Conservation (phyloP, 2,797 vertebrate species). For the Esox lucius region DNA sequence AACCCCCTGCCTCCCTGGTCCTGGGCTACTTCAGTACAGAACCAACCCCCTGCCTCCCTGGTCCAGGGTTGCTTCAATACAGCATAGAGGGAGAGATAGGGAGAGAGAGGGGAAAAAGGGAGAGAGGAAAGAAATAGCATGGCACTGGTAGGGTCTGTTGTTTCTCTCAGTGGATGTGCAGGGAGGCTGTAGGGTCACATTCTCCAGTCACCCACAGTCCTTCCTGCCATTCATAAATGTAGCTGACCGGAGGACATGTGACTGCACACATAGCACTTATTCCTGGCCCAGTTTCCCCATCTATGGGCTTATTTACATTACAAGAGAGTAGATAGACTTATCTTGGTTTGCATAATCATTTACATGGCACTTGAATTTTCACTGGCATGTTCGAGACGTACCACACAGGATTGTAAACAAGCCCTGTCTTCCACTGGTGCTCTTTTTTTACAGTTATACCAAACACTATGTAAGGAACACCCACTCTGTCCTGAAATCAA, state of each 20-base stretch:
- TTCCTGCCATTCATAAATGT: slow-evolving; percentile 3
- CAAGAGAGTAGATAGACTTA: too few relatives aligned
- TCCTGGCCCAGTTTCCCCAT: neutral
- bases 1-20: slow-evolving; percentile 7
- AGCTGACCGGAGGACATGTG: slow-evolving; percentile 30
- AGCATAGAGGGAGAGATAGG: too few relatives aligned
- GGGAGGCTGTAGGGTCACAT: neutral
- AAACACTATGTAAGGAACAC: neutral
- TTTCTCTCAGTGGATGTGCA: too few relatives aligned
- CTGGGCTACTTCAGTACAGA: neutral
- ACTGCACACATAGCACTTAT: neutral
- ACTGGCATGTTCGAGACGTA: too few relatives aligned
- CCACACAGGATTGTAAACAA: too few relatives aligned
- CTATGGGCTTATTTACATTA: neutral
- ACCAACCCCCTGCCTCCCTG: slow-evolving; percentile 32
- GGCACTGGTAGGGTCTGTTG: too few relatives aligned
- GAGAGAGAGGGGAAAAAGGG: too few relatives aligned
- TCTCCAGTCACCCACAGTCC: neutral
- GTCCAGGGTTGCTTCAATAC: neutral
- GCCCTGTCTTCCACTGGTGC: neutral
- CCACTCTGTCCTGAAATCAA: neutral
- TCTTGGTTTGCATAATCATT: too few relatives aligned
- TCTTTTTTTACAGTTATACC: neutral
- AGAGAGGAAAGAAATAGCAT: too few relatives aligned
- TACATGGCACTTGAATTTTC: too few relatives aligned